phyloP scores from a whole-genome alignment of 2,113 vertebrate species.

The Bos indicus region DNA sequence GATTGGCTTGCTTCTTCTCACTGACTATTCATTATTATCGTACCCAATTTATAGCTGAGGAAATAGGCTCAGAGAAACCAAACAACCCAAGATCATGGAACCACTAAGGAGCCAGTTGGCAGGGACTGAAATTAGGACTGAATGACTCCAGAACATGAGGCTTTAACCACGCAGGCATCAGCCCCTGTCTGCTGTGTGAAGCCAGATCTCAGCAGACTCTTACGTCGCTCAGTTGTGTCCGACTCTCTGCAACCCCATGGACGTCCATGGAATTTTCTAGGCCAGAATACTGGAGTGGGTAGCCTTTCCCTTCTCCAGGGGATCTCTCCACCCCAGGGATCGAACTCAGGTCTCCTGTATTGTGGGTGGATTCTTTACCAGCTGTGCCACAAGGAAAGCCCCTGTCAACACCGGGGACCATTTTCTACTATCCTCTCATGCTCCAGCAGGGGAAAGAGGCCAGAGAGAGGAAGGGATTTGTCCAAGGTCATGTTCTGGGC shows the following conservation, averaged over 20 bases:
- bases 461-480: neutral
- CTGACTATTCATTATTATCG: neutral
- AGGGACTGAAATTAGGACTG: neutral
- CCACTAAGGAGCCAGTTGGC: neutral
- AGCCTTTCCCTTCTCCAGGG: neutral
- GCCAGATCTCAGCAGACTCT: neutral
- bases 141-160: neutral
- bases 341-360: neutral
- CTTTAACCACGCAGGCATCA: neutral
- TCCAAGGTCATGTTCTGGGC: neutral
- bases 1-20: too few species aligned
- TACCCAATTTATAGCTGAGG: neutral
- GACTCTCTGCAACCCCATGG: neutral
- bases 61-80: neutral
- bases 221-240: rapidly evolving
- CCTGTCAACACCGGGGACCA: neutral
- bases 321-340: neutral
- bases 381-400: neutral
- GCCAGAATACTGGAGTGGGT: neutral
- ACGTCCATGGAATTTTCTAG: rapidly evolving
- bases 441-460: neutral
- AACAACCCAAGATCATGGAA: neutral
- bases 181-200: neutral
- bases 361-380: neutral
- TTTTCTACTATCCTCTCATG: neutral